A percentile compares a stretch with the other conserved stretches of the same genome.
Conservation (phyloP, 2,888 invertebrate genomes). For the Lypha dubia region DNA sequence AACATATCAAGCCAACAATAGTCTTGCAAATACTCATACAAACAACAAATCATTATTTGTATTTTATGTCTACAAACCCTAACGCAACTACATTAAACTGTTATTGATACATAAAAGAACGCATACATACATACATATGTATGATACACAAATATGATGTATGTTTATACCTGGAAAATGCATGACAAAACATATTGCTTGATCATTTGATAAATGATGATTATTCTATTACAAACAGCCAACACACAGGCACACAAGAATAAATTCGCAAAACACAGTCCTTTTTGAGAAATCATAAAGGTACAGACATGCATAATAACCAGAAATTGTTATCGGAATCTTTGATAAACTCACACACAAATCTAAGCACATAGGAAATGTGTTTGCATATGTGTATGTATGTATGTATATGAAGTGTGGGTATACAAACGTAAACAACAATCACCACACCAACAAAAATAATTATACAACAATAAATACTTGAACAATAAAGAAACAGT, state of each 20-base stretch:
- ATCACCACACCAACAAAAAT: slow-evolving; percentile 53
- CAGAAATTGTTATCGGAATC: slow-evolving; percentile 52
- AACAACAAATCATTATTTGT: slow-evolving; percentile 62
- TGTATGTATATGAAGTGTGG: no score
- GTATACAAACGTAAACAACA: slow-evolving; percentile 3
- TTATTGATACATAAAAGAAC: no score
- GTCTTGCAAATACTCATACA: slow-evolving; percentile 43
- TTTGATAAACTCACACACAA: background rate
- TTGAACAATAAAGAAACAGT: slow-evolving; percentile 54
- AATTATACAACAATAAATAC: slow-evolving; percentile 64
- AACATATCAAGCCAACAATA: slow-evolving; percentile 54
- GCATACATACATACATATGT: background rate
- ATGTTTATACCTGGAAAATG: slow-evolving; percentile 56
- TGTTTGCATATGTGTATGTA: no score
- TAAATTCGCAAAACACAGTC: background rate
- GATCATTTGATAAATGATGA: slow-evolving; percentile 71
- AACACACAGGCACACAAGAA: background rate
- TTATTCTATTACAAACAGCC: slow-evolving; percentile 65
- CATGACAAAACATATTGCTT: slow-evolving; percentile 68
- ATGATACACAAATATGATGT: background rate
- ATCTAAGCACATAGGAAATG: background rate
- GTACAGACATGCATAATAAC: slow-evolving; percentile 32
- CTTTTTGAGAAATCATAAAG: slow-evolving; percentile 2
- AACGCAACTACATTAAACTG: background rate
- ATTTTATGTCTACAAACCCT: slow-evolving; percentile 28